Evolutionary conservation across 2,888 invertebrate species (phyloP), one percentile per base, ranked within the genome.

Genomic region (Drosophila meridionalis): DNA sequence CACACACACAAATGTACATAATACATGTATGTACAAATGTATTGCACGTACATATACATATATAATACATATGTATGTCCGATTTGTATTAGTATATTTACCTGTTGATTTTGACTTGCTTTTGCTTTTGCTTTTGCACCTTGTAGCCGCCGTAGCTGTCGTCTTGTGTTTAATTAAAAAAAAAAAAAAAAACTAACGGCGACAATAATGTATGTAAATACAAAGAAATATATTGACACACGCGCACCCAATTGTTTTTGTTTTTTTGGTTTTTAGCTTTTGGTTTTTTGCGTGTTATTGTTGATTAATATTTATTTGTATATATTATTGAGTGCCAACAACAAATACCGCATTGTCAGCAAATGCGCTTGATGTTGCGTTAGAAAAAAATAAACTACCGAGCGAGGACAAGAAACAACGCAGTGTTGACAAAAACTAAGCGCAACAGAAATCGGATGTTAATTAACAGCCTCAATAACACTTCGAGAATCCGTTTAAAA

Each of bases 71-170:
- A 40, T 32, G 47, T 59, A 70, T 65, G 78, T 76, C 62, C 65
- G 80, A 77, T 80, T 74, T 70, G 68, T 11, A 45, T 80, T 72
- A 61, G 62, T 70, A 58, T 73, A 83, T 84, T 83, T 89, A 83
- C 83, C 83, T 83, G 83, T 83, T 83, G 83, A 83, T 87, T 87
- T 83, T 77, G 84, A 80, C 80, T 89, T 71, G 62, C 38, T 50
- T 59, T 47, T 59, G 62, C 38, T 50, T 59, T 47, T 59, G 59
- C 38, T 48, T 63, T 71, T 69, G 56, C 45, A 59, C 71, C 64
- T 65, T 38, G 69, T 61, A 76, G 68, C 67, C 66, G 77, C 42
- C 61, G 76, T 76, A 32, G 72, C 52, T 61, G 71, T 60, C 45
- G 55, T 42, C 52, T 36, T 56, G 36, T 12, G 53, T 52, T 42